Base-by-base conservation (phyloP, 2,888 invertebrate genomes). In the Drosophila stalkeri region DNA sequence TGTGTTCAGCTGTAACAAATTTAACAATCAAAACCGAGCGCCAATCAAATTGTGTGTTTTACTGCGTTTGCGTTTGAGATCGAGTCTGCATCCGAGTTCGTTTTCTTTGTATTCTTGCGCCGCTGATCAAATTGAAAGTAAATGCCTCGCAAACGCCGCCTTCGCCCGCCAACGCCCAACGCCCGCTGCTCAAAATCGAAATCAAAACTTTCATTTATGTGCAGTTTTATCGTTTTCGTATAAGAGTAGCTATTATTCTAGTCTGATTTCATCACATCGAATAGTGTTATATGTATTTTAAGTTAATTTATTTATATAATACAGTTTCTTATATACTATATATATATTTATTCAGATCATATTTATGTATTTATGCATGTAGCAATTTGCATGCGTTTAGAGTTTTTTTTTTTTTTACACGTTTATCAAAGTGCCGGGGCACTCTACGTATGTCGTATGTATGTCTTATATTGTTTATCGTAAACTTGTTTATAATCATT, bases 291-390 rank as follows among this genome's bases (percentile, higher is more conserved):
- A 75, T 75, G 46, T 75, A 70, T 70, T 63, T 72, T 66, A 79
- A 69, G 78, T 68, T 78, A 60, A 31, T 44, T 62, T 61, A 80
- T 64, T 70, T 49, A 18, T 43, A 20, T n/a, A 44, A 44, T 61
- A 75, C 46, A 59, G 61, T 62, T 61, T 43, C 9, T 60, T 55
- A 47, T 69, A 49, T 69, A 49, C n/a, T 69, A 41, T 66, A 52
- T 81, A 54, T 80, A 43, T 68, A 51, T 81, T 57, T 55, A 55
- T 55, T 18, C 20, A 27, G 14, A 31, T 14, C 41, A 64, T 65
- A 62, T 63, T 66, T 75, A 77, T 71, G 81, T 75, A 73, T 77
- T 54, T 66, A 31, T 88, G 82, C 82, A 88, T 89, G 89, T 61
- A 33, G 41, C 69, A 68, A 55, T 31, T 69, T 66, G 89, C 89